A percentile compares a stretch with the other conserved stretches of the same genome.
Evolutionary conservation across 2,888 invertebrate species (phyloP).

Genomic region (Trissonchulus sp.): DNA sequence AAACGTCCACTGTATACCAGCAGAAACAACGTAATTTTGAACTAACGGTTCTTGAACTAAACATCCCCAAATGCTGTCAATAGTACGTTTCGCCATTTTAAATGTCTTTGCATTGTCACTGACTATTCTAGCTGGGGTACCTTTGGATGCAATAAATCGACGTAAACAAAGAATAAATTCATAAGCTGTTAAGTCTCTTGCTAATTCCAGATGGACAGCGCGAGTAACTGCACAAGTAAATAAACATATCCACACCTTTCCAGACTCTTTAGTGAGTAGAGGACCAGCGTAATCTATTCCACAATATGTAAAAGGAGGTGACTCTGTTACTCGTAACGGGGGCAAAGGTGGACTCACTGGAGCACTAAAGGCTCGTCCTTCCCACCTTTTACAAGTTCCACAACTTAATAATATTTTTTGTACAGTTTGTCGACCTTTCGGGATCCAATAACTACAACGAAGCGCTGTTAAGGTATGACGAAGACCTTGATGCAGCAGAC

Average conservation of each 20-base stretch:
- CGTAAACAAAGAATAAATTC: constrained; percentile 5
- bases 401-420: neutral
- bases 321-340: neutral
- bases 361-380: neutral
- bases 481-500: neutral
- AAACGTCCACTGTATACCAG: no score
- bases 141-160: neutral
- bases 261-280: neutral
- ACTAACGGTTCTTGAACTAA: no score
- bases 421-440: neutral
- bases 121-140: no score
- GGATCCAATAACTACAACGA: neutral
- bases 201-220: neutral
- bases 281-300: constrained; percentile 1
- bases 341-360: constrained; percentile 1
- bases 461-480: neutral
- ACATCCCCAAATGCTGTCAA: no score
- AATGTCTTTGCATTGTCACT: no score
- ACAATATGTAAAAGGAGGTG: neutral
- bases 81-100: no score
- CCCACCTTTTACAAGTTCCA: neutral
- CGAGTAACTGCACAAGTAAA: constrained; percentile 1
- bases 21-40: no score
- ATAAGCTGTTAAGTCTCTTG: neutral
- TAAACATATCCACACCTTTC: neutral